Evolutionary conservation across 1,140 invertebrate genomes (phyloP).

Genomic region (Centruroides vittatus): DNA sequence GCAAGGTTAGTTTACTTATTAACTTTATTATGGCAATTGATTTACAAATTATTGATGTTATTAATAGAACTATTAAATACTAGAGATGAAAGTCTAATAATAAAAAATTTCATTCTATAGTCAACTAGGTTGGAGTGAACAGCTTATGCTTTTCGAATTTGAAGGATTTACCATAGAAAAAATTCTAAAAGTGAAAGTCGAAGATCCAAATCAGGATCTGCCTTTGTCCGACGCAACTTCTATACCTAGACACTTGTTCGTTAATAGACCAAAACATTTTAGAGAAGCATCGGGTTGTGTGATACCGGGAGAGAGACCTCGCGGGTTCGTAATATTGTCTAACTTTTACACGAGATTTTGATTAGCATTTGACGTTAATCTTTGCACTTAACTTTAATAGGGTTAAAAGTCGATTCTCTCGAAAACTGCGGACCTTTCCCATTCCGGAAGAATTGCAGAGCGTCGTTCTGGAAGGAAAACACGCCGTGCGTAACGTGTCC

Average conservation of each 20-base stretch:
- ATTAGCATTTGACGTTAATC: neutral
- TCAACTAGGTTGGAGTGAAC: slow-evolving; percentile 6
- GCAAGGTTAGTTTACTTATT: neutral
- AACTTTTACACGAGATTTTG: neutral
- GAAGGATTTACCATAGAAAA: slow-evolving; percentile 3
- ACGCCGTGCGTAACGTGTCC: no score
- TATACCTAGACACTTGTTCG: neutral
- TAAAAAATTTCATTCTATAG: neutral
- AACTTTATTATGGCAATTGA: no score
- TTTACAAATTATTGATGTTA: no score
- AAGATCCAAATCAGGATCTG: slow-evolving; percentile 10
- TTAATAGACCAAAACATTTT: neutral
- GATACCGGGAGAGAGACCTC: slow-evolving; percentile 9
- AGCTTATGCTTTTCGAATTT: slow-evolving; percentile 10
- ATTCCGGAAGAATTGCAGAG: no score
- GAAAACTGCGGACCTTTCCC: neutral
- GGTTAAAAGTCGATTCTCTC: slow-evolving; percentile 1
- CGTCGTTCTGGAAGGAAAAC: no score
- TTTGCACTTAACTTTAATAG: neutral
- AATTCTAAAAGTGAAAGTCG: neutral
- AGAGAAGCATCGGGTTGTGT: neutral
- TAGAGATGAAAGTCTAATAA: neutral
- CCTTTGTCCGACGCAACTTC: slow-evolving; percentile 3
- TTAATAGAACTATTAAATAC: no score
- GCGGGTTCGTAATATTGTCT: neutral